Percentiles rank a stretch among this genome's conserved stretches.
Conservation (phyloP, 2,797 vertebrate species). For the Chromobotia macracanthus region DNA sequence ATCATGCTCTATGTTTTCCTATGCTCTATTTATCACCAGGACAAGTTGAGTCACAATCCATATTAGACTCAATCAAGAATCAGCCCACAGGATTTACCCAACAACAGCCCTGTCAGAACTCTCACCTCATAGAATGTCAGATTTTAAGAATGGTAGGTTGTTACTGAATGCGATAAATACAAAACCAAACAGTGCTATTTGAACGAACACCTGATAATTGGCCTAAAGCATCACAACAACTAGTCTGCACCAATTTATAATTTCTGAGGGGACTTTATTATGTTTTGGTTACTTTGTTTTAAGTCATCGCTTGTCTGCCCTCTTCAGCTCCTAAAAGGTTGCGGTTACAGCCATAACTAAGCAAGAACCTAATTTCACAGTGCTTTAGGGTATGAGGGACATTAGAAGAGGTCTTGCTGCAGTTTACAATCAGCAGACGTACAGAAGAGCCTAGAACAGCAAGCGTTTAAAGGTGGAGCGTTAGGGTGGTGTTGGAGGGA, state of each 20-base stretch:
- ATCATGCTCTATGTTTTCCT: not conserved
- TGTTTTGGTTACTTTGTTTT: conserved; percentile 17
- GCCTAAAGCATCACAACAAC: not conserved
- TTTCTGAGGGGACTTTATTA: not conserved
- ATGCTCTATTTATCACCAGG: not conserved
- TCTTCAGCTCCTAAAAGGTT: not conserved
- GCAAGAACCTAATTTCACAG: conserved; percentile 17
- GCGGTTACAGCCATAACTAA: not conserved
- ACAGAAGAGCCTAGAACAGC: conserved; percentile 56
- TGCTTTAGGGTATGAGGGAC: conserved; percentile 19
- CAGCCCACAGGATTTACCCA: not conserved
- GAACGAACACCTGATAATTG: not conserved
- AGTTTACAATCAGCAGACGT: conserved; percentile 66
- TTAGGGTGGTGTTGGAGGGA: conserved; percentile 56
- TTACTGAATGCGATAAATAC: conserved; percentile 27
- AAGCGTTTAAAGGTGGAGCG: conserved; percentile 61
- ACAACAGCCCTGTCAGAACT: not conserved
- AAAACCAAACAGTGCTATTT: conserved; percentile 37
- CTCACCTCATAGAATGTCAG: conserved; percentile 19
- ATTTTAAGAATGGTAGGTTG: conserved; percentile 27
- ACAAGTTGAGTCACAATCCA: conserved; percentile 2
- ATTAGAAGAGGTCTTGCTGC: conserved; percentile 61
- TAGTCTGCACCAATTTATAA: not conserved
- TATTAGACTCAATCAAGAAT: not conserved
- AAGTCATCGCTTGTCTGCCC: conserved; percentile 8